Conservation (phyloP, 2,888 invertebrate genomes). For the Nebria brevicollis region DNA sequence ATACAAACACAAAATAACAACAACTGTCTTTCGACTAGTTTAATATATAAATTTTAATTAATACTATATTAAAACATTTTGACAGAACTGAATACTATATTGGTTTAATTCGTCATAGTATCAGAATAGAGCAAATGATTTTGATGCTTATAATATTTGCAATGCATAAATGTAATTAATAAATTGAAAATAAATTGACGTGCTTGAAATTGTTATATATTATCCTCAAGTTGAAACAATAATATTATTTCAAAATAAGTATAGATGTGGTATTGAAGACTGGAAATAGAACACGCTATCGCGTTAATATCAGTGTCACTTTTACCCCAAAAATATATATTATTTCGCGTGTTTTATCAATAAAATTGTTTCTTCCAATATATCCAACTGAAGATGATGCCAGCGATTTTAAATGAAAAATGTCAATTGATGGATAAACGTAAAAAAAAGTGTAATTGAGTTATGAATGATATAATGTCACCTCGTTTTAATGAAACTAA, state of each 20-base stretch:
- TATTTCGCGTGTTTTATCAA: conserved; percentile 29
- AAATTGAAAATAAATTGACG: too few relatives aligned
- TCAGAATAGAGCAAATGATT: too few relatives aligned
- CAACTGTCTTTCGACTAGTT: neutral
- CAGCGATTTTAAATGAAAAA: too few relatives aligned
- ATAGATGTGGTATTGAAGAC: neutral
- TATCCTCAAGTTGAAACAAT: too few relatives aligned
- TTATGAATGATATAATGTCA: neutral
- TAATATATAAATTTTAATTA: too few relatives aligned
- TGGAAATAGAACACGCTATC: conserved; percentile 27
- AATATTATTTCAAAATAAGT: neutral
- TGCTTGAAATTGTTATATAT: too few relatives aligned
- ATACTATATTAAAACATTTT: too few relatives aligned
- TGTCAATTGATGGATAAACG: neutral
- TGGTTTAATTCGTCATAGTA: too few relatives aligned
- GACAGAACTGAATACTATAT: too few relatives aligned
- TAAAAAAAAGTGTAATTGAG: neutral
- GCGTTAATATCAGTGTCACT: conserved; percentile 23
- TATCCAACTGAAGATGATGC: neutral
- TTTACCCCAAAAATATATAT: conserved; percentile 24
- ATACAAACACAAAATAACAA: neutral
- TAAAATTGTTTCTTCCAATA: conserved; percentile 11
- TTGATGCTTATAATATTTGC: too few relatives aligned
- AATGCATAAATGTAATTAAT: too few relatives aligned
- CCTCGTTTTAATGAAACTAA: neutral